These are phyloP conservation scores for Lophotriccus pileatus DNA, from an alignment of 2,797 vertebrate genomes.

Conservation along the genomic window DNA sequence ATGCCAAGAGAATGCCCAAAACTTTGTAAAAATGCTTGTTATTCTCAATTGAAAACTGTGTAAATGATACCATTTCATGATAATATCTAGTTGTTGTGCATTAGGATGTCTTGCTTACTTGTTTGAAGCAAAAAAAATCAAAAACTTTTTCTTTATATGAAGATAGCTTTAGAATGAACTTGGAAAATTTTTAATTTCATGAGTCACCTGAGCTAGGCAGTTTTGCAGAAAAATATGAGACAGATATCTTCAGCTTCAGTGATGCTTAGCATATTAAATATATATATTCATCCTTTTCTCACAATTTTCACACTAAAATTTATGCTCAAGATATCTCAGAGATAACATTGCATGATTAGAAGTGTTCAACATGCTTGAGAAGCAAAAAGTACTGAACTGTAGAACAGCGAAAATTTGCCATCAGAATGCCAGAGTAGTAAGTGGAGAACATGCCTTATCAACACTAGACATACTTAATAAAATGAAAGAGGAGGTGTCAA, in stretches of 20 bases:
- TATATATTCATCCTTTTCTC: background rate
- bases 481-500: background rate
- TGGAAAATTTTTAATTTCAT: background rate
- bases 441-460: background rate
- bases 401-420: background rate
- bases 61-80: background rate
- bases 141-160: background rate
- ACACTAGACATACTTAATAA: background rate
- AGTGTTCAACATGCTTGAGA: background rate
- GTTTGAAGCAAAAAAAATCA: background rate
- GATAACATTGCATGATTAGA: rapidly evolving
- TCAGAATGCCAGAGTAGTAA: background rate
- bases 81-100: background rate
- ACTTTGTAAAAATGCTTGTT: background rate
- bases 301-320: background rate
- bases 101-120: background rate
- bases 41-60: background rate
- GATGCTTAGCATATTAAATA: background rate
- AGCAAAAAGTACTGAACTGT: background rate
- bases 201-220: background rate
- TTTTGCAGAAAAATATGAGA: background rate
- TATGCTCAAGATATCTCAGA: background rate
- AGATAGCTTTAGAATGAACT: background rate
- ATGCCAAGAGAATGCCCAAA: background rate
- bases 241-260: background rate